Conservation (phyloP, 2,797 vertebrate species). For the Spheniscus humboldti region DNA sequence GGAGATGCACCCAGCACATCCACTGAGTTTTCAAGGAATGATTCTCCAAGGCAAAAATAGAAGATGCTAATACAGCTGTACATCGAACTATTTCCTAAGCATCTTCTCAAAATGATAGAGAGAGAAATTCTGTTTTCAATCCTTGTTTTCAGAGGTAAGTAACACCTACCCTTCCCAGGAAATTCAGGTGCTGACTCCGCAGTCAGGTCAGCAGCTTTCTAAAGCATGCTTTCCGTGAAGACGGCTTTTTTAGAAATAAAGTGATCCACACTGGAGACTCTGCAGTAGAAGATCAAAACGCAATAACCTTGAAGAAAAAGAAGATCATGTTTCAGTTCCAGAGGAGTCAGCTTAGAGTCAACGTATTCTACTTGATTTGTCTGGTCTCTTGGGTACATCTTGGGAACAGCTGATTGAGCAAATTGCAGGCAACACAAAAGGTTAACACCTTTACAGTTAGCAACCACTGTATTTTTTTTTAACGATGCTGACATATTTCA, state of each 20-base stretch:
- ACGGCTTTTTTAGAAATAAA: neutral
- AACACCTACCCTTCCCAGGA: neutral
- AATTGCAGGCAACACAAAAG: neutral
- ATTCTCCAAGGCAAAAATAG: neutral
- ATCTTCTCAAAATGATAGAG: neutral
- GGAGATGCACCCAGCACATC: neutral
- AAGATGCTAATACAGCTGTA: neutral
- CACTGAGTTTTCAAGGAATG: neutral
- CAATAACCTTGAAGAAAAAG: neutral
- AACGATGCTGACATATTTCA: neutral
- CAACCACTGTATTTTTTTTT: neutral
- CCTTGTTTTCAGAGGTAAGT: neutral
- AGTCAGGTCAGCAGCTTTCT: neutral
- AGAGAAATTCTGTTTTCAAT: neutral
- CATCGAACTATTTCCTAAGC: neutral
- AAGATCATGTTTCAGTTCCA: neutral
- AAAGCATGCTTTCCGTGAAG: neutral
- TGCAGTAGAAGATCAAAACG: neutral
- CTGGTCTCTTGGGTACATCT: neutral
- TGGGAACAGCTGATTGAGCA: neutral
- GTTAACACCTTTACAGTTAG: neutral
- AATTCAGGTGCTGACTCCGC: neutral
- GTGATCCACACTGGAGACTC: neutral
- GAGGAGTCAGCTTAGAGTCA: neutral
- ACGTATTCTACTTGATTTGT: neutral